Evolutionary conservation across 2,888 invertebrate genomes (phyloP), one percentile per base, ranked within the genome.

Genomic region (Microctonus hyperodae): DNA sequence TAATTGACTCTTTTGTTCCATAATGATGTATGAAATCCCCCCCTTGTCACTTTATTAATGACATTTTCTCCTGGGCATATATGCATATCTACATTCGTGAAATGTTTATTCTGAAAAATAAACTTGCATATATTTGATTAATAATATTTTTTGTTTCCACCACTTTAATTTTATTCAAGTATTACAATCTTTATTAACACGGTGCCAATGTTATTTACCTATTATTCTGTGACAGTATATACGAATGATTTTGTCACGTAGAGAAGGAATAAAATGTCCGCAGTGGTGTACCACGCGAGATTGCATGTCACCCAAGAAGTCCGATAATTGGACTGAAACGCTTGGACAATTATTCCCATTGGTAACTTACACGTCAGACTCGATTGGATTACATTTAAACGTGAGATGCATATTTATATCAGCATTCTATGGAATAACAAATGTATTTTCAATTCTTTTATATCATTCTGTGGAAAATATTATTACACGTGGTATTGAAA

Each of bases 291-390:
- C 50, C 57, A 62, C 59, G 23, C 31, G 16, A 56, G 31, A 63
- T 53, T 37, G 57, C 64, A 57, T 70, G 65, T 68, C 68, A 70
- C 65, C 62, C 59, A 65, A 71, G 69, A 64, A 70, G 62, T 57
- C 58, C 68, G 64, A 69, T 70, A 67, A 62, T 65, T 62, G 64
- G 53, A 69, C 69, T 70, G 64, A 68, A 72, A 71, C 65, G 69
- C 67, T 69, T 63, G 68, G 71, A 72, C 71, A 67, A 72, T 73
- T 72, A 75, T 74, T 75, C 74, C 73, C 70, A 68, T 65, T 58
- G 74, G 70, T 64, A 69, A 70, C 67, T 74, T 72, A 69, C 70
- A 71, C 72, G 71, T 70, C 70, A 66, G 65, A 68, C 70, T 67
- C 72, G 69, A 75, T 72, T 69, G 68, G 70, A 73, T 73, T 73